Evolutionary conservation across 1,140 invertebrate species (phyloP).

Genomic region (Anoplophora glabripennis): DNA sequence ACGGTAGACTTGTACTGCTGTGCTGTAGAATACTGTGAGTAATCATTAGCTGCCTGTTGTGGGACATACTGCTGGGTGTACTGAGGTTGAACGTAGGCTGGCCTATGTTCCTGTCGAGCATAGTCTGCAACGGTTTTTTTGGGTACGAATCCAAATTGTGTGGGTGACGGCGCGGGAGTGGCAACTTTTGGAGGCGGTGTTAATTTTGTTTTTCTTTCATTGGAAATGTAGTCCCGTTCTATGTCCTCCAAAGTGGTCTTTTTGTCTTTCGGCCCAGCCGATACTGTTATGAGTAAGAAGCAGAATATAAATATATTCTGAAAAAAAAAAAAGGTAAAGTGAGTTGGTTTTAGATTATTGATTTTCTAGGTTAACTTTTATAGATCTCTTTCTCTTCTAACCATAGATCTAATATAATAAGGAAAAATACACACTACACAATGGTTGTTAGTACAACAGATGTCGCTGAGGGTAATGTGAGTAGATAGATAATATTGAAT

Average conservation of each 20-base stretch:
- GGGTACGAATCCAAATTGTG: conserved; percentile 36
- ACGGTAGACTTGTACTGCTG: conserved; percentile 9
- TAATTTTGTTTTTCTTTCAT: conserved; percentile 2
- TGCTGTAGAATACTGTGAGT: conserved; percentile 9
- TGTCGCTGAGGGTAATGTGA: no score
- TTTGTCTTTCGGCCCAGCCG: conserved; percentile 20
- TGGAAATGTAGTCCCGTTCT: conserved; percentile 32
- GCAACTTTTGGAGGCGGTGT: conserved; percentile 7
- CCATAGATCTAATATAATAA: no score
- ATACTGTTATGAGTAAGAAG: conserved; percentile 13
- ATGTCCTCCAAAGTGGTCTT: conserved; percentile 39
- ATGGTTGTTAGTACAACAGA: no score
- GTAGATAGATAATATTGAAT: no score
- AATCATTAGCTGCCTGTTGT: neutral
- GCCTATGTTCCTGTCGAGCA: conserved; percentile 28
- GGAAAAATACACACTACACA: no score
- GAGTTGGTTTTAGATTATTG: no score
- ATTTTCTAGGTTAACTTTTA: no score
- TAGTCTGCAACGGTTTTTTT: conserved; percentile 31
- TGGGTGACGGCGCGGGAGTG: conserved; percentile 24
- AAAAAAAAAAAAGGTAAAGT: no score
- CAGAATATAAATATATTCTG: conserved; percentile 19
- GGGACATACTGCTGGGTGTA: conserved; percentile 5
- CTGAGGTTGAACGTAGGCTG: conserved; percentile 19
- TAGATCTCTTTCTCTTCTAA: no score